phyloP scores from a whole-genome alignment of 2,797 vertebrate species.

The Sebastes itinus region DNA sequence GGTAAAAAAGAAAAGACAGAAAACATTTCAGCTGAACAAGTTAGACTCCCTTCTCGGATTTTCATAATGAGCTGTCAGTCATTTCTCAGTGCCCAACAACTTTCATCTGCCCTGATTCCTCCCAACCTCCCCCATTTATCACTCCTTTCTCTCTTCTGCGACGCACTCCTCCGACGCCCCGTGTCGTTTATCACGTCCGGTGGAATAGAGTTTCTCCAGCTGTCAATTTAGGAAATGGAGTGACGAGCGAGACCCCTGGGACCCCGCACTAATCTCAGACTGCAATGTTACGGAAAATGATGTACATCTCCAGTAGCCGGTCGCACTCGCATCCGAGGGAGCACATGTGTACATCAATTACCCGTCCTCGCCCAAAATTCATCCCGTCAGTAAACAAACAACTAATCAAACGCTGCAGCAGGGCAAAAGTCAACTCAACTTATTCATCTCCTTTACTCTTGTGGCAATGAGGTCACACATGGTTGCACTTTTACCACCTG shows the following conservation, averaged over 20 bases:
- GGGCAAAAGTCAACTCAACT: constrained; percentile 5
- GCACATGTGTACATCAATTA: constrained; percentile 39
- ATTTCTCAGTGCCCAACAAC: constrained; percentile 83
- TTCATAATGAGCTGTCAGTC: constrained; percentile 79
- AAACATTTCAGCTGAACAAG: constrained; percentile 37
- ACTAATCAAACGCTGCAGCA: constrained; percentile 27
- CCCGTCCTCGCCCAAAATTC: constrained; percentile 30
- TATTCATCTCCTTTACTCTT: neutral
- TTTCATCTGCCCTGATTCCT: constrained; percentile 86
- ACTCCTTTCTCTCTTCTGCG: constrained; percentile 71
- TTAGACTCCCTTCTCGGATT: constrained; percentile 60
- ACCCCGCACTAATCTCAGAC: constrained; percentile 74
- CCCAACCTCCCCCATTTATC: constrained; percentile 79
- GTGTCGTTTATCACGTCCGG: constrained; percentile 78
- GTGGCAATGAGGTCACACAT: neutral
- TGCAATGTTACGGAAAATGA: constrained; percentile 72
- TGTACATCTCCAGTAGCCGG: constrained; percentile 60
- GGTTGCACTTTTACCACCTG: neutral
- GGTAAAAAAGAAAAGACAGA: constrained; percentile 27
- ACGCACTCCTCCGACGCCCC: constrained; percentile 64
- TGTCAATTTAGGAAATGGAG: constrained; percentile 85
- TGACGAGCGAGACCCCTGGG: constrained; percentile 78
- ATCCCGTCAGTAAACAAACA: constrained; percentile 53
- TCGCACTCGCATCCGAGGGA: constrained; percentile 22
- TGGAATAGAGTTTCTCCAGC: constrained; percentile 82